A percentile compares a stretch with the other conserved stretches of the same genome.
These are phyloP conservation scores for Trinectes maculatus DNA, from an alignment of 2,113 vertebrate genomes.

Conservation along the genomic window DNA sequence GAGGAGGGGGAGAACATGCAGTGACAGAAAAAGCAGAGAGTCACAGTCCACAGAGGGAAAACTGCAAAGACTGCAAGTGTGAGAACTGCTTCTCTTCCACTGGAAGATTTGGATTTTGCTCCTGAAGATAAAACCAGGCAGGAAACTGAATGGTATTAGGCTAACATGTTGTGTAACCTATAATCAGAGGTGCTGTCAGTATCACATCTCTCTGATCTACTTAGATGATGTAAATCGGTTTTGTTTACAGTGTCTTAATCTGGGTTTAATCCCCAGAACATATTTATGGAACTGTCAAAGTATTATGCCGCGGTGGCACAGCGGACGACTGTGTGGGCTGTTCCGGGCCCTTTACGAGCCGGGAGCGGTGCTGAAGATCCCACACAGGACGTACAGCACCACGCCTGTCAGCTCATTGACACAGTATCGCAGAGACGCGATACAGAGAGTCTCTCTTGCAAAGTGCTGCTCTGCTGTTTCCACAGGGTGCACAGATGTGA, in stretches of 20 bases:
- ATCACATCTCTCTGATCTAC: constrained; percentile 57
- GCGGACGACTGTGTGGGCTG: not conserved
- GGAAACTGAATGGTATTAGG: constrained; percentile 33
- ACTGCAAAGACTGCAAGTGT: constrained; percentile 6
- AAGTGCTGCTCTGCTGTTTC: constrained; percentile 66
- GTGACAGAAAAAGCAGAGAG: constrained; percentile 49
- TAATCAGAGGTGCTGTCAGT: constrained; percentile 44
- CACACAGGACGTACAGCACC: constrained; percentile 43
- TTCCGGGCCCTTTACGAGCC: constrained; percentile 13
- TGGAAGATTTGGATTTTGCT: constrained; percentile 3
- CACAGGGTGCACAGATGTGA: constrained; percentile 77
- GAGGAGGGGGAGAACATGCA: constrained; percentile 28
- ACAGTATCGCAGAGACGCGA: constrained; percentile 50
- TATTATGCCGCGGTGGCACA: constrained; percentile 20
- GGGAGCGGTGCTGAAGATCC: constrained; percentile 34
- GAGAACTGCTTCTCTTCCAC: constrained; percentile 21
- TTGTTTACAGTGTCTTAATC: constrained; percentile 69
- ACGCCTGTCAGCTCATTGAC: constrained; percentile 50
- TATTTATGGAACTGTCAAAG: constrained; percentile 64
- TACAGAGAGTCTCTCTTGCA: constrained; percentile 52
- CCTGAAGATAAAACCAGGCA: not conserved
- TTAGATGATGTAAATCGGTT: constrained; percentile 61
- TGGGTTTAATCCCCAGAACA: constrained; percentile 65
- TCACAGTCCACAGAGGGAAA: constrained; percentile 20
- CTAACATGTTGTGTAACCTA: constrained; percentile 49